phyloP scores from a whole-genome alignment of 2,888 invertebrate species.

The Pomacea canaliculata region DNA sequence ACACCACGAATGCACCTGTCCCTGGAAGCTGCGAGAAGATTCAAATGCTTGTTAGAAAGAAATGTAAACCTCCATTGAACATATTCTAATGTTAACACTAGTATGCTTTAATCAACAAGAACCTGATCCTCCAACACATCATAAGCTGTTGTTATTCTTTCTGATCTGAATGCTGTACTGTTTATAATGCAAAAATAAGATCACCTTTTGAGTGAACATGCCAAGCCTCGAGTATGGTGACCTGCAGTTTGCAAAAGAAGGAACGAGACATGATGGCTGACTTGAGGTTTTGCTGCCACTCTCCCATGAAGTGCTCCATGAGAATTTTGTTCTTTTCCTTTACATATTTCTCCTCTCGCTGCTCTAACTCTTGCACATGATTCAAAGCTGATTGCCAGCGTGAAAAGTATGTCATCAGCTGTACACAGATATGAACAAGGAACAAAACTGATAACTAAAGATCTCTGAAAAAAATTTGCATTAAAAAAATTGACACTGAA shows the following conservation, averaged over 20 bases:
- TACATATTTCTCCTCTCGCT: constrained; percentile 37
- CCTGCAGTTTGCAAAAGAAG: constrained; percentile 42
- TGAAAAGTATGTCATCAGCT: constrained; percentile 42
- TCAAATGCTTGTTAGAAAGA: no score
- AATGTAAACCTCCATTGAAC: no score
- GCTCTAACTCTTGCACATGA: constrained; percentile 39
- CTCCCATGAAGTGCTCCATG: constrained; percentile 32
- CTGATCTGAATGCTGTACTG: no score
- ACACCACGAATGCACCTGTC: constrained; percentile 40
- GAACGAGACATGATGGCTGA: constrained; percentile 40
- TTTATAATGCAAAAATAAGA: no score
- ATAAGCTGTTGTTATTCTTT: no score
- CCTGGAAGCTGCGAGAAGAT: constrained; percentile 23
- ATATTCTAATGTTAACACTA: no score
- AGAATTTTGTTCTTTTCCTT: constrained; percentile 35
- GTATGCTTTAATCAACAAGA: no score
- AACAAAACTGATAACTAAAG: no score
- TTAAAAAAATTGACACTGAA: no score
- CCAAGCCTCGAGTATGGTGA: constrained; percentile 48
- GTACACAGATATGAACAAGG: background rate
- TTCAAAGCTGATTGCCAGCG: constrained; percentile 44
- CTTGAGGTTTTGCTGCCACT: constrained; percentile 46
- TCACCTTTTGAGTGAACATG: constrained; percentile 44
- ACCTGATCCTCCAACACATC: no score
- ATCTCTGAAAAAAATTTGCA: no score